These are phyloP conservation scores for Oryzias melastigma DNA, from an alignment of 2,113 vertebrate genomes.

Conservation along the genomic window DNA sequence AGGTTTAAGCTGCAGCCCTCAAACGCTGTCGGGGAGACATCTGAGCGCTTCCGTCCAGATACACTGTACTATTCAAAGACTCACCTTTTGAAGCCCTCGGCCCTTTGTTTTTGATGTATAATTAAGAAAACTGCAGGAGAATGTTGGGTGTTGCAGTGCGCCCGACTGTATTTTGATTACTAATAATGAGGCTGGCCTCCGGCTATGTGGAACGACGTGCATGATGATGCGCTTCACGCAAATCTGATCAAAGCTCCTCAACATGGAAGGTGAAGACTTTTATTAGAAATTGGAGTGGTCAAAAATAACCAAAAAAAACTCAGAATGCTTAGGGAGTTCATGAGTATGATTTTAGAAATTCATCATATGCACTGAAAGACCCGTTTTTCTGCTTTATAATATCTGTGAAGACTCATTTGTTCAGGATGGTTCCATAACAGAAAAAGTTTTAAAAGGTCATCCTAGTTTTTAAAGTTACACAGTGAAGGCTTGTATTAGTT, in stretches of 20 bases:
- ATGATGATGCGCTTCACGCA: constrained; percentile 46
- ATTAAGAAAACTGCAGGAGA: constrained; percentile 30
- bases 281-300: constrained; percentile 37
- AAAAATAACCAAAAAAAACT: background rate
- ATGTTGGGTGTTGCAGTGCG: constrained; percentile 2
- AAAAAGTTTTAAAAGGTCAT: no score
- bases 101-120: constrained; percentile 38
- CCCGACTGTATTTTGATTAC: constrained; percentile 38
- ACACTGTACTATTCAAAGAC: background rate
- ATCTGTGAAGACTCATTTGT: no score
- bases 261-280: constrained; percentile 54
- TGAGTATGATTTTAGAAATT: no score
- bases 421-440: no score
- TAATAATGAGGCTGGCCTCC: constrained; percentile 50
- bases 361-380: background rate
- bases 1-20: constrained; percentile 10
- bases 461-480: no score
- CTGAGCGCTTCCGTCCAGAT: constrained; percentile 5
- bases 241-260: constrained; percentile 58
- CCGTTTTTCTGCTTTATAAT: background rate
- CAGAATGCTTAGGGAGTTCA: background rate
- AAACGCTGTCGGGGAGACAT: constrained; percentile 13
- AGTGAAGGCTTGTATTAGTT: no score
- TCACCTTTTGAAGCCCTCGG: constrained; percentile 34
- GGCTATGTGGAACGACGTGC: constrained; percentile 46